phyloP scores from a whole-genome alignment of 2,888 invertebrate genomes.

The Tetragnatha montana region DNA sequence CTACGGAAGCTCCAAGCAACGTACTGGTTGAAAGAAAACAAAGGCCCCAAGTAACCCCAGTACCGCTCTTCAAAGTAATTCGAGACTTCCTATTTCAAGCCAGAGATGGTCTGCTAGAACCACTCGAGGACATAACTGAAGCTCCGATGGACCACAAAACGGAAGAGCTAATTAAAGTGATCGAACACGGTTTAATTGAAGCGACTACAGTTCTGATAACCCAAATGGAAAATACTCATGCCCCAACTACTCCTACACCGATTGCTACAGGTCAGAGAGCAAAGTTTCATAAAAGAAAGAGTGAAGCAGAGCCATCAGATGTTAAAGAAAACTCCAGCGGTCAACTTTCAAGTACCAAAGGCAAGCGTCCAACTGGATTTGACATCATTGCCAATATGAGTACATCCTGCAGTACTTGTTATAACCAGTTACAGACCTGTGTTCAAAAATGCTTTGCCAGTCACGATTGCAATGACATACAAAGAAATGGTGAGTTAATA shows the following conservation, averaged over 20 bases:
- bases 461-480: slow-evolving; percentile 52
- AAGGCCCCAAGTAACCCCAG: slow-evolving; percentile 2
- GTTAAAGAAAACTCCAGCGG: slow-evolving; percentile 4
- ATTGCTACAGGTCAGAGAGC: not conserved
- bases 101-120: slow-evolving; percentile 35
- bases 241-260: slow-evolving; percentile 7
- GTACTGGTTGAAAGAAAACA: not conserved
- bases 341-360: not conserved
- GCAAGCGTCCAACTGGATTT: not conserved
- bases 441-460: slow-evolving; percentile 44
- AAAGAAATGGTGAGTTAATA: slow-evolving; percentile 46
- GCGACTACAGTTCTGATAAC: slow-evolving; percentile 55
- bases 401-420: slow-evolving; percentile 54
- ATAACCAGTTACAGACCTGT: slow-evolving; percentile 39
- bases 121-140: slow-evolving; percentile 4
- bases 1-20: not conserved
- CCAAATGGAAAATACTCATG: slow-evolving; percentile 1
- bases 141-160: slow-evolving; percentile 5
- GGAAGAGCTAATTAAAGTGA: slow-evolving; percentile 39
- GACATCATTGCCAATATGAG: slow-evolving; percentile 32
- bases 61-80: slow-evolving; percentile 39
- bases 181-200: slow-evolving; percentile 56
- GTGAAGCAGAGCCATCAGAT: not conserved
- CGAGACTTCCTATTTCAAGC: slow-evolving; percentile 54
- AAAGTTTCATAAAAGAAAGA: slow-evolving; percentile 18